Conservation (phyloP, 2,797 vertebrate species). For the Margarornis squamiger region DNA sequence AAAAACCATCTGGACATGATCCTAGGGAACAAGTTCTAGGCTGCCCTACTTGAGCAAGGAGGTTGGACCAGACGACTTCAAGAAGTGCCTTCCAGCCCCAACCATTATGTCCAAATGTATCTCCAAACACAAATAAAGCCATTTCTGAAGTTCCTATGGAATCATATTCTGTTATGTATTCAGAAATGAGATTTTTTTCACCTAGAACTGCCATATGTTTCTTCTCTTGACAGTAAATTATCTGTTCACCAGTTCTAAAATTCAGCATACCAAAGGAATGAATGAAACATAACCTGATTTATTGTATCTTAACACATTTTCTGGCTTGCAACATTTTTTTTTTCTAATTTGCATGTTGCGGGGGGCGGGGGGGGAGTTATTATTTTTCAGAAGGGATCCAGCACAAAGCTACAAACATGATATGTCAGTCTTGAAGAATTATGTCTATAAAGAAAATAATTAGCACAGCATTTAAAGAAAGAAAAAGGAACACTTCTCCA, state of each 20-base stretch:
- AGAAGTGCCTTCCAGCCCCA: not conserved
- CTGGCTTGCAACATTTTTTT: not conserved
- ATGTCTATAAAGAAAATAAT: not conserved
- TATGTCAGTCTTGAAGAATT: slow-evolving; percentile 11
- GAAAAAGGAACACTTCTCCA: not conserved
- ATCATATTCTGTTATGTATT: not conserved
- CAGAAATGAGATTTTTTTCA: not conserved
- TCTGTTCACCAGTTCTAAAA: not conserved
- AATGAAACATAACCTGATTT: not conserved
- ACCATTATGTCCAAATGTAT: not conserved
- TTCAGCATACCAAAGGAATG: not conserved
- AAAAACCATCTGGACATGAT: not conserved
- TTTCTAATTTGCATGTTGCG: not conserved
- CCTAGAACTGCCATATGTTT: not conserved
- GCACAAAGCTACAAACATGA: not conserved
- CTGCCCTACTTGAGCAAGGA: not conserved
- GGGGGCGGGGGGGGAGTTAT: not conserved
- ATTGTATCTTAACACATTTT: not conserved
- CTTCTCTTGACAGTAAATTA: not conserved
- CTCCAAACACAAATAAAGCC: not conserved
- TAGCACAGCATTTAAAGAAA: not conserved
- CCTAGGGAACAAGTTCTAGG: not conserved
- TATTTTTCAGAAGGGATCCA: slow-evolving; percentile 34
- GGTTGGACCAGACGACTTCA: not conserved
- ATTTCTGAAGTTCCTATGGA: not conserved